A percentile compares a stretch with the other conserved stretches of the same genome.
phyloP scores from a whole-genome alignment of 2,797 vertebrate species.

The Chromobotia macracanthus region DNA sequence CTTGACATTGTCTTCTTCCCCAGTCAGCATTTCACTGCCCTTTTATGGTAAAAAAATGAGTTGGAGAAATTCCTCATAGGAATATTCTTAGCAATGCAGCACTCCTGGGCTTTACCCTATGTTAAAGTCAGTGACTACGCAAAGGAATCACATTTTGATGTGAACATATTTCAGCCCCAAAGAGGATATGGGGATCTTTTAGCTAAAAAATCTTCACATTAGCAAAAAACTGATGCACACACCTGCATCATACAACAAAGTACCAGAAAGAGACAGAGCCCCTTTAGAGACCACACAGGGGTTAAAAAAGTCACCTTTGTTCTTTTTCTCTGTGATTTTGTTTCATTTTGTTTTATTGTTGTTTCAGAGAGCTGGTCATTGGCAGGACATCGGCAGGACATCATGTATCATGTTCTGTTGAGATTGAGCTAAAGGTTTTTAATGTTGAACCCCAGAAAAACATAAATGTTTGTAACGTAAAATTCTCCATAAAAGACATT shows the following conservation, averaged over 20 bases:
- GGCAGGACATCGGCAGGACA: no score
- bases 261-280: conserved; percentile 1
- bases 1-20: conserved; percentile 98
- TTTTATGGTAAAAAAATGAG: conserved; percentile 88
- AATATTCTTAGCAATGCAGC: conserved; percentile 81
- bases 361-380: no score
- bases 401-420: no score
- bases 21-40: conserved; percentile 98
- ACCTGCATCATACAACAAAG: conserved; percentile 9
- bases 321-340: conserved; percentile 28
- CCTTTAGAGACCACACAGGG: conserved; percentile 36
- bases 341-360: no score
- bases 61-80: conserved; percentile 80
- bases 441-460: no score
- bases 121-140: conserved; percentile 13
- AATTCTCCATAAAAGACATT: no score
- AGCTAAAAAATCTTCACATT: conserved; percentile 7
- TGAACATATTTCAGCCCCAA: conserved; percentile 6
- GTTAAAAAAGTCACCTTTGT: conserved; percentile 50
- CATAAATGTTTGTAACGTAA: no score
- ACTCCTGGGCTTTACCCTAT: conserved; percentile 63
- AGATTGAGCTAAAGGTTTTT: no score
- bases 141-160: conserved; percentile 24
- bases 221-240: conserved; percentile 23
- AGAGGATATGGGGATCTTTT: conserved; percentile 11